A percentile compares a stretch with the other conserved stretches of the same genome.
Evolutionary conservation across 2,888 invertebrate species (phyloP).

Genomic region (Unio delphinus): DNA sequence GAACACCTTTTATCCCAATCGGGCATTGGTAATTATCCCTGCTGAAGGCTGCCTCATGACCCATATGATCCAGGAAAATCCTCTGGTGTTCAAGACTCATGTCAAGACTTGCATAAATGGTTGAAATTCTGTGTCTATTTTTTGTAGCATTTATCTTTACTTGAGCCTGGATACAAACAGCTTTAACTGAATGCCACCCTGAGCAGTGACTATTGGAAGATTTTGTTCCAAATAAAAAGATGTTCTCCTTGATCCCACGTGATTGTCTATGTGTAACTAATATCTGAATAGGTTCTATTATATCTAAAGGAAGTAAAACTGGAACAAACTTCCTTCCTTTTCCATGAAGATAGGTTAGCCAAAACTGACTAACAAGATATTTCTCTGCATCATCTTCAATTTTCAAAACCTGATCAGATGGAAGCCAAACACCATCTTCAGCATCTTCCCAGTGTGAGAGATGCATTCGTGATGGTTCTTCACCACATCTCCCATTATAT

Average conservation of each 20-base stretch:
- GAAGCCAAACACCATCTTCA: slow-evolving; percentile 12
- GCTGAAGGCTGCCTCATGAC: slow-evolving; percentile 15
- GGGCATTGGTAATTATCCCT: slow-evolving; percentile 22
- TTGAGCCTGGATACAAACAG: slow-evolving; percentile 18
- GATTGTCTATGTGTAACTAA: slow-evolving; percentile 14
- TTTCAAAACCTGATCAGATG: slow-evolving; percentile 12
- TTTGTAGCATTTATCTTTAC: slow-evolving; percentile 18
- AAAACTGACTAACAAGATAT: slow-evolving; percentile 21
- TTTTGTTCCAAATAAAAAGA: slow-evolving; percentile 30
- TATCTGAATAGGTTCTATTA: slow-evolving; percentile 13
- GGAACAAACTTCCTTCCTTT: slow-evolving; percentile 16
- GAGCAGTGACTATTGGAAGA: slow-evolving; percentile 16
- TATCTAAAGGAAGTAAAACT: slow-evolving; percentile 19
- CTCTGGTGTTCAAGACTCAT: slow-evolving; percentile 7
- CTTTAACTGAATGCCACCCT: slow-evolving; percentile 29
- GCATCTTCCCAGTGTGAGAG: slow-evolving; percentile 11
- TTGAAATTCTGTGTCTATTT: slow-evolving; percentile 20
- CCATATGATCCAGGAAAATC: slow-evolving; percentile 14
- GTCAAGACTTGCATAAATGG: slow-evolving; percentile 16
- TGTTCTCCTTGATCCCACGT: slow-evolving; percentile 14
- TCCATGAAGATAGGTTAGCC: slow-evolving; percentile 24
- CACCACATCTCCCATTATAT: slow-evolving; percentile 29
- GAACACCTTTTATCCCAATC: slow-evolving; percentile 8
- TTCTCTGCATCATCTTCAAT: slow-evolving; percentile 29
- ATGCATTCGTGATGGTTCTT: slow-evolving; percentile 21